Percentiles rank a stretch among this genome's conserved stretches.
Conservation (phyloP, 2,888 invertebrate species). For the Caenorhabditis japonica region DNA sequence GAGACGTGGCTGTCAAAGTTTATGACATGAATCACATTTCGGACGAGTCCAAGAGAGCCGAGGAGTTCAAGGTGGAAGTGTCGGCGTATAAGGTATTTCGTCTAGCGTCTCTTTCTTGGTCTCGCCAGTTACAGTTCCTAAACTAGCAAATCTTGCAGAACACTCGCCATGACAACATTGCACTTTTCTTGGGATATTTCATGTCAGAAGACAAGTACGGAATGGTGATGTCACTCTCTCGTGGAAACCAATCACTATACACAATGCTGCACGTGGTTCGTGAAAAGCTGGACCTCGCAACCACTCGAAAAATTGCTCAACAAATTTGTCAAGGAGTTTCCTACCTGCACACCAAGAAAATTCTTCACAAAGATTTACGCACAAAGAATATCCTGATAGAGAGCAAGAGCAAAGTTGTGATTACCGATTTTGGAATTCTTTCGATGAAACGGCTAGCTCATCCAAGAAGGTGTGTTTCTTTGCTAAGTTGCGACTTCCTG, state of each 20-base stretch:
- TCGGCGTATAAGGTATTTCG: constrained; percentile 91
- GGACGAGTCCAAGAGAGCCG: constrained; percentile 85
- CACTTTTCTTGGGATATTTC: constrained; percentile 98
- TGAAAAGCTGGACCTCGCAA: constrained; percentile 85
- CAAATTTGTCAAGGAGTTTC: constrained; percentile 95
- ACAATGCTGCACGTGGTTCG: constrained; percentile 43
- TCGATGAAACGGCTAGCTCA: constrained; percentile 90
- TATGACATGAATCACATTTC: constrained; percentile 89
- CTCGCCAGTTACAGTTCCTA: constrained; percentile 41
- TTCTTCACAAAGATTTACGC: constrained; percentile 96
- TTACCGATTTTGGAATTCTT: constrained; percentile 97
- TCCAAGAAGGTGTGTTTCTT: constrained; percentile 56
- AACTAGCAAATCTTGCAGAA: constrained; percentile 84
- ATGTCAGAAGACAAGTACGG: constrained; percentile 93
- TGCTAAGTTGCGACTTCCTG: background rate
- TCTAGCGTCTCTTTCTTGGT: no score
- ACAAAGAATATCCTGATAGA: constrained; percentile 98
- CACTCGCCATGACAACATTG: constrained; percentile 97
- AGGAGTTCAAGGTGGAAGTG: constrained; percentile 94
- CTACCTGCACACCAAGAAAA: constrained; percentile 96
- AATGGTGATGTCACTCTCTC: constrained; percentile 94
- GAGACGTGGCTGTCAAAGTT: constrained; percentile 94
- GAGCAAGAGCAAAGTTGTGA: constrained; percentile 86
- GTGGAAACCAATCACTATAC: constrained; percentile 80
- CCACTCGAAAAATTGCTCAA: constrained; percentile 91